Percentiles rank a stretch among this genome's conserved stretches.
phyloP scores from a whole-genome alignment of 2,797 vertebrate species.

The Heliangelus exortis region DNA sequence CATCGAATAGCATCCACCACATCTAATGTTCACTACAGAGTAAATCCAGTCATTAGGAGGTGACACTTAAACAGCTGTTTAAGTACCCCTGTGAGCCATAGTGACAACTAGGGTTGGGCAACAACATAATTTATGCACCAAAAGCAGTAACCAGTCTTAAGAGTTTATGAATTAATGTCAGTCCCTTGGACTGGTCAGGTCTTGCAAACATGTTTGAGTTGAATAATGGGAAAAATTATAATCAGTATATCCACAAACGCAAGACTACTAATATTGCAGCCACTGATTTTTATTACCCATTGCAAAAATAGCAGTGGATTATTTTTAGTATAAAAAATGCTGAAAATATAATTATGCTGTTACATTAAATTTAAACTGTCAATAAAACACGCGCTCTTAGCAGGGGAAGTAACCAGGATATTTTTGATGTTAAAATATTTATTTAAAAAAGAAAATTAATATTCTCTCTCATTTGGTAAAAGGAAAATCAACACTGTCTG shows the following conservation, averaged over 20 bases:
- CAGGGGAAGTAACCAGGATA: background rate
- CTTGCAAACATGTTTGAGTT: background rate
- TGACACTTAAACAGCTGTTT: background rate
- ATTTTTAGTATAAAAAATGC: background rate
- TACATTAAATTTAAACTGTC: background rate
- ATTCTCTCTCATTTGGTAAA: background rate
- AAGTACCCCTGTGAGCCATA: background rate
- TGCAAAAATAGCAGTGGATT: background rate
- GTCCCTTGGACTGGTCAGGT: background rate
- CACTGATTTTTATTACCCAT: background rate
- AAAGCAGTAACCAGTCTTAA: background rate
- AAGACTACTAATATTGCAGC: background rate
- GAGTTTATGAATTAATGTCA: background rate
- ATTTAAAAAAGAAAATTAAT: background rate
- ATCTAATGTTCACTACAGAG: background rate
- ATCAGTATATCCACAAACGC: background rate
- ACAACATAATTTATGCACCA: background rate
- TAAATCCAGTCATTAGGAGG: background rate
- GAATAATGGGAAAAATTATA: background rate
- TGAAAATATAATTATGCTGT: background rate
- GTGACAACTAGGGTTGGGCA: background rate
- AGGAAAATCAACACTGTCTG: background rate
- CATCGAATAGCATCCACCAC: background rate
- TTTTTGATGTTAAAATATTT: constrained; percentile 15
- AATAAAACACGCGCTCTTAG: background rate